Conservation (phyloP, 2,797 vertebrate species). For the Luscinia luscinia region DNA sequence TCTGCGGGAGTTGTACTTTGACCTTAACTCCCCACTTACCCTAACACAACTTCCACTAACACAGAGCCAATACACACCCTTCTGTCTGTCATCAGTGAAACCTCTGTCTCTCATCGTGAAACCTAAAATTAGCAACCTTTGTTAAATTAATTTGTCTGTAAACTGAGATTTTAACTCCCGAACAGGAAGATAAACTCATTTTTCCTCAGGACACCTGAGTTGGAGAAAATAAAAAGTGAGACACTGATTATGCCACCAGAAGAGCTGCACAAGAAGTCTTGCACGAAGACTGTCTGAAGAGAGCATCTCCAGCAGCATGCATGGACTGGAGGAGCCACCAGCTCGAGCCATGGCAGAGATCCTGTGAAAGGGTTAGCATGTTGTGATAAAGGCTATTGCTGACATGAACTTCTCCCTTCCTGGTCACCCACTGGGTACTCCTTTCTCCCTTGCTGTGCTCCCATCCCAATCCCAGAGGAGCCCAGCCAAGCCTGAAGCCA, state of each 20-base stretch:
- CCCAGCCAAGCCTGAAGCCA: neutral
- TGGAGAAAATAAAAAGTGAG: neutral
- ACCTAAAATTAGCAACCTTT: neutral
- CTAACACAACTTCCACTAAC: neutral
- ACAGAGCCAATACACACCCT: neutral
- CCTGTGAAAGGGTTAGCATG: neutral
- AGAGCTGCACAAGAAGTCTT: neutral
- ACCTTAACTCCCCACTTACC: neutral
- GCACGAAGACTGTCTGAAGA: neutral
- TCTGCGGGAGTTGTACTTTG: neutral
- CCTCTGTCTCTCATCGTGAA: neutral
- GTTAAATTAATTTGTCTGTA: neutral
- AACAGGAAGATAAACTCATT: neutral
- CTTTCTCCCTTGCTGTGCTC: fast-evolving
- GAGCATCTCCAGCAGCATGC: neutral
- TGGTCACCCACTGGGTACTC: neutral
- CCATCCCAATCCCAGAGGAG: neutral
- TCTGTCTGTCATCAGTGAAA: neutral
- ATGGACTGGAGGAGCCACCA: neutral
- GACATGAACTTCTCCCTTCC: neutral
- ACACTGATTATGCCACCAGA: neutral
- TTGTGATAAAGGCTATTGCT: fast-evolving
- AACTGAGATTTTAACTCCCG: neutral
- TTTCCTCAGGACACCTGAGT: neutral
- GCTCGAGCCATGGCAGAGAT: neutral